Evolutionary conservation across 2,797 vertebrate genomes (phyloP).

Genomic region (Knipowitschia caucasica): DNA sequence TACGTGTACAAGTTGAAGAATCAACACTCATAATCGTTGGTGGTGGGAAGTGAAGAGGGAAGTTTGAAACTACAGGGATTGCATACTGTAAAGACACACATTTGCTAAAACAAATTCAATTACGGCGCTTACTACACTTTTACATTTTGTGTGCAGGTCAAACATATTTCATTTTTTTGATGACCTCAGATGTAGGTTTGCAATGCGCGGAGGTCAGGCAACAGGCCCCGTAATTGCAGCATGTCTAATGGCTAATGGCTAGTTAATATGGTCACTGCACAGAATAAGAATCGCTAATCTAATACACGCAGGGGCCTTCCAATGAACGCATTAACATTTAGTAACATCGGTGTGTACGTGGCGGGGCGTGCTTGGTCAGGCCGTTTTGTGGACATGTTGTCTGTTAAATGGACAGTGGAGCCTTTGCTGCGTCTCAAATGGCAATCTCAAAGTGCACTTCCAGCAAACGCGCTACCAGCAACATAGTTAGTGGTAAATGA

Average conservation of each 20-base stretch:
- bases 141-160: too few relatives aligned
- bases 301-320: constrained; percentile 36
- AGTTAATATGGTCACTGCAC: constrained; percentile 44
- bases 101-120: too few relatives aligned
- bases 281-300: constrained; percentile 59
- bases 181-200: constrained; percentile 33
- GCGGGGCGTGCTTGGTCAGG: constrained; percentile 30
- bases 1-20: too few relatives aligned
- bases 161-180: too few relatives aligned
- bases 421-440: constrained; percentile 4
- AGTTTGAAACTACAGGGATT: too few relatives aligned
- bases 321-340: constrained; percentile 28
- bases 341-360: constrained; percentile 27
- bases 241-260: constrained; percentile 55
- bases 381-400: constrained; percentile 41
- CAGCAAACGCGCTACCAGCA: neutral
- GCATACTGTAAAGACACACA: too few relatives aligned
- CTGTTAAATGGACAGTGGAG: constrained; percentile 58
- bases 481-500: constrained; percentile 1
- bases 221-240: constrained; percentile 52
- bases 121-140: too few relatives aligned
- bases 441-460: constrained; percentile 8
- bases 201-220: constrained; percentile 48
- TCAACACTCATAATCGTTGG: too few relatives aligned
- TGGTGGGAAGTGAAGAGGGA: too few relatives aligned